Conservation (phyloP, 35 echinoderm and acorn worm species). For the Ptychodera flava region DNA sequence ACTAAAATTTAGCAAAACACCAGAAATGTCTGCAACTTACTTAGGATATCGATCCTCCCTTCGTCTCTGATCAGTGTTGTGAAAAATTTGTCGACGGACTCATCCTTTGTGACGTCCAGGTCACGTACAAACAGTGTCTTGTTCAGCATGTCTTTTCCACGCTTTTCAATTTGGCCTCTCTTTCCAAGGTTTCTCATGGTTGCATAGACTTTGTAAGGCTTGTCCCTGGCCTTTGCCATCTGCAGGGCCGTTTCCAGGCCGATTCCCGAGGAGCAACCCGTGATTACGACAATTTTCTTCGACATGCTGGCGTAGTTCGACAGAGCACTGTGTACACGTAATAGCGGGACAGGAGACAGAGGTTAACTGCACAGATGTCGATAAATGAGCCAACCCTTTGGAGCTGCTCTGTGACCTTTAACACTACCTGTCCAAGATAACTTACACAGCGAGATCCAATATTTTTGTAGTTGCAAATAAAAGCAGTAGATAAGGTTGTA, state of each 20-base stretch:
- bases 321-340: too few relatives aligned
- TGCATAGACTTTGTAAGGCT: conserved; percentile 14
- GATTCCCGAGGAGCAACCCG: conserved; percentile 20
- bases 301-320: conserved; percentile 1
- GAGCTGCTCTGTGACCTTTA: too few relatives aligned
- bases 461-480: too few relatives aligned
- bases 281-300: conserved; percentile 4
- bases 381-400: too few relatives aligned
- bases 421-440: too few relatives aligned
- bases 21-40: conserved; percentile 5
- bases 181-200: conserved; percentile 30
- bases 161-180: conserved; percentile 22
- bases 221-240: not conserved
- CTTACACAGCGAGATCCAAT: too few relatives aligned
- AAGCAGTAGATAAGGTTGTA: too few relatives aligned
- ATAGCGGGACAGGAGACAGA: too few relatives aligned
- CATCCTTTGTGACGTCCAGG: conserved; percentile 28
- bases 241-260: too few relatives aligned
- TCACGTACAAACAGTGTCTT: conserved; percentile 22
- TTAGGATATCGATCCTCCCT: conserved; percentile 19
- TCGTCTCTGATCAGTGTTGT: not conserved
- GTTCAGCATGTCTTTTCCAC: conserved; percentile 9
- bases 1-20: too few relatives aligned
- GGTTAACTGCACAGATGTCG: too few relatives aligned
- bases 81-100: conserved; percentile 23